Percentiles rank a stretch among this genome's conserved stretches.
phyloP scores from a whole-genome alignment of 1,140 invertebrate genomes.

The Drosophila ogumai region DNA sequence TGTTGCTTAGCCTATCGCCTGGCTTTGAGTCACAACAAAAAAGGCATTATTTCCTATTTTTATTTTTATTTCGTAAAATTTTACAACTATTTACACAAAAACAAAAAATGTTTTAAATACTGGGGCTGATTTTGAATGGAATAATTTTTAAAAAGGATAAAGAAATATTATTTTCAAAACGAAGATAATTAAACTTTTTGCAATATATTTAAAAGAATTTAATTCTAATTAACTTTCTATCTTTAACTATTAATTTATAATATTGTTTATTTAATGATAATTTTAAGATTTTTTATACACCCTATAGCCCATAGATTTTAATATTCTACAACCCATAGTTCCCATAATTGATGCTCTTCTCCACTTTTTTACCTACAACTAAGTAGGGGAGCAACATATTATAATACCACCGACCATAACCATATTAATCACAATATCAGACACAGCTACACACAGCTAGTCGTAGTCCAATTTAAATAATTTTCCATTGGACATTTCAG shows the following conservation, averaged over 20 bases:
- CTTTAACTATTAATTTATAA: too few species aligned
- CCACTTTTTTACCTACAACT: slow-evolving; percentile 1
- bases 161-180: too few species aligned
- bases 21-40: slow-evolving; percentile 4
- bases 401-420: slow-evolving; percentile 26
- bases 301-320: too few species aligned
- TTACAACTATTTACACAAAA: background rate
- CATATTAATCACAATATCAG: slow-evolving; percentile 27
- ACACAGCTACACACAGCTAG: background rate
- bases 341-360: background rate
- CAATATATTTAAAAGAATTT: too few species aligned
- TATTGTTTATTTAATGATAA: too few species aligned
- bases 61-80: slow-evolving; percentile 38
- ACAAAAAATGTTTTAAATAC: too few species aligned
- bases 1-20: background rate
- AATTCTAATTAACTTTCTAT: too few species aligned
- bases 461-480: slow-evolving; percentile 62
- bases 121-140: too few species aligned
- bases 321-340: background rate
- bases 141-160: too few species aligned
- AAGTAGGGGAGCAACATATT: slow-evolving; percentile 2
- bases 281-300: too few species aligned
- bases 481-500: slow-evolving; percentile 57
- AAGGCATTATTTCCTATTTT: slow-evolving; percentile 41
- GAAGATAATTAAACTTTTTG: too few species aligned